Percentiles rank a stretch among this genome's conserved stretches.
phyloP scores from a whole-genome alignment of 2,888 invertebrate genomes.

The Rugalucina vietnamica region DNA sequence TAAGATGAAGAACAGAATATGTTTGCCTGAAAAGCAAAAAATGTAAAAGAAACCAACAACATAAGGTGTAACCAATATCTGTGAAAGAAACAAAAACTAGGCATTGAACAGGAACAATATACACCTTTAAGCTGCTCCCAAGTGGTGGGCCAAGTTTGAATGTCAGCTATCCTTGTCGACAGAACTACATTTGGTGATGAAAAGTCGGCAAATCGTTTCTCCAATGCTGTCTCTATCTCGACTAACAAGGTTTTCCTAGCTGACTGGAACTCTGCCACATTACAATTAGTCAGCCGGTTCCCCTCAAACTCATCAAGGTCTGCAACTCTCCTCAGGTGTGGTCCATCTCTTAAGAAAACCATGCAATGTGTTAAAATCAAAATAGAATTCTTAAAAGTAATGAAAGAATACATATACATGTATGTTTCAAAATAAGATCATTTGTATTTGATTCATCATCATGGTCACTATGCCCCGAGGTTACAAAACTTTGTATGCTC shows the following conservation, averaged over 20 bases:
- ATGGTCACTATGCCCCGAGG: no score
- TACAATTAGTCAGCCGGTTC: background rate
- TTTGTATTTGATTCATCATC: no score
- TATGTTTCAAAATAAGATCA: no score
- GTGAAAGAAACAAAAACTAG: no score
- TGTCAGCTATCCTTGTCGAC: constrained; percentile 18
- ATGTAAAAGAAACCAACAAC: no score
- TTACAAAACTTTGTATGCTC: no score
- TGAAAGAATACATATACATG: no score
- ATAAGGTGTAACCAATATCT: no score
- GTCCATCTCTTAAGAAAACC: constrained; percentile 21
- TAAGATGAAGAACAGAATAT: no score
- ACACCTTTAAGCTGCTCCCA: constrained; percentile 2
- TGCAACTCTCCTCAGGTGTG: constrained; percentile 16
- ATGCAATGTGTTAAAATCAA: no score
- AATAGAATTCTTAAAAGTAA: no score
- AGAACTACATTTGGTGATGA: constrained; percentile 2
- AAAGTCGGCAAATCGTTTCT: constrained; percentile 4
- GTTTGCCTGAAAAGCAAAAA: no score
- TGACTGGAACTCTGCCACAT: background rate
- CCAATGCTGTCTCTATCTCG: background rate
- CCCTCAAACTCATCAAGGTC: background rate
- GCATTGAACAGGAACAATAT: background rate
- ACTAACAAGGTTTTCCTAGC: background rate
- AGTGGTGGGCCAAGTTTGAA: background rate